phyloP scores from a whole-genome alignment of 2,797 vertebrate species.

The Cossypha dichroa region DNA sequence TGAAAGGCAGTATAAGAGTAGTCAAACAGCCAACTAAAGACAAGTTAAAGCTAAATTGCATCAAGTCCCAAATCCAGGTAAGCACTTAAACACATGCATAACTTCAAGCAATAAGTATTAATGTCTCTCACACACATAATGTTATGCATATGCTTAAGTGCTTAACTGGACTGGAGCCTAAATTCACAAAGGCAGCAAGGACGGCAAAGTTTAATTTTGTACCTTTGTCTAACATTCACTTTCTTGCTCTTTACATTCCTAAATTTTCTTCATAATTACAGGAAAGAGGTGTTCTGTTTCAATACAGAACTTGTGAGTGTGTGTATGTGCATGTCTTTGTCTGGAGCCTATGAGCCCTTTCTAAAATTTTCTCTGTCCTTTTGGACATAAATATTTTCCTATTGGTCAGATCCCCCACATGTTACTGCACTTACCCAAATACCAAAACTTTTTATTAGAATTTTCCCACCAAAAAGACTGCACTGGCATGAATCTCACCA shows the following conservation, averaged over 20 bases:
- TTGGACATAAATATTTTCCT: not conserved
- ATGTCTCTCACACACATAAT: not conserved
- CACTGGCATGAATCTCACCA: not conserved
- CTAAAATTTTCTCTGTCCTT: not conserved
- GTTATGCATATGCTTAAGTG: not conserved
- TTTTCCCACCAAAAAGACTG: not conserved
- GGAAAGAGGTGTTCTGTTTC: not conserved
- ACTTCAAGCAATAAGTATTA: not conserved
- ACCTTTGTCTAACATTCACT: not conserved
- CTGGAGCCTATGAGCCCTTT: not conserved
- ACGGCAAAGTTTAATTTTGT: not conserved
- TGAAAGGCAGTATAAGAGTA: not conserved
- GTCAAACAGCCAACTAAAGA: not conserved
- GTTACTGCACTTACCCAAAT: not conserved
- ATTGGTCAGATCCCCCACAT: not conserved
- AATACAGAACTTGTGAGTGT: not conserved
- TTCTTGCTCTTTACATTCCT: not conserved
- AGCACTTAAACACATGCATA: constrained; percentile 1
- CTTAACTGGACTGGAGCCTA: not conserved
- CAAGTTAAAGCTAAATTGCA: not conserved
- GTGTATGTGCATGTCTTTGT: not conserved
- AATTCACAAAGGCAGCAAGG: not conserved
- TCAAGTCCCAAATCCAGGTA: not conserved
- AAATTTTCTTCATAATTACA: not conserved
- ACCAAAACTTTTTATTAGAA: not conserved